Evolutionary conservation across 2,113 vertebrate species (phyloP).

Genomic region (Catharus minimus): DNA sequence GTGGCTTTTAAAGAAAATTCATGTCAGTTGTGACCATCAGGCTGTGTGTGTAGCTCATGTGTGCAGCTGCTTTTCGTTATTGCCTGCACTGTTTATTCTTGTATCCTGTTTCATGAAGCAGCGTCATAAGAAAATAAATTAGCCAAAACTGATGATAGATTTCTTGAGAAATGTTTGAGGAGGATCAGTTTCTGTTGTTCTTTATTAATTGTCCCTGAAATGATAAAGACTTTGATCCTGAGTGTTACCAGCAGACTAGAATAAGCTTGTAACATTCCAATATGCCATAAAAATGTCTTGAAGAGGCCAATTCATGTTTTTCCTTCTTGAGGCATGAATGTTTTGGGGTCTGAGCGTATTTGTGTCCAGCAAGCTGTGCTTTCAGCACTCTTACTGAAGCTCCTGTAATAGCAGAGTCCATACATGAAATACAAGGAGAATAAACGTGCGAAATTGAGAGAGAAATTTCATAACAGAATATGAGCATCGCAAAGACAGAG

Average conservation of each 20-base stretch:
- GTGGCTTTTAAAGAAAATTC: not conserved
- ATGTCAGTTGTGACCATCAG: not conserved
- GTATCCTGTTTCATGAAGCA: not conserved
- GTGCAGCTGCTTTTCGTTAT: not conserved
- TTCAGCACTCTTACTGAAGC: not conserved
- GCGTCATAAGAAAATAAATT: not conserved
- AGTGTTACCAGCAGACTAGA: not conserved
- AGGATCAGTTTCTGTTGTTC: not conserved
- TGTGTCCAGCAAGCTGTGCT: not conserved
- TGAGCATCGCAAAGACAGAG: not conserved
- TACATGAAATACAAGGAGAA: not conserved
- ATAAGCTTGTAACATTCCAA: not conserved
- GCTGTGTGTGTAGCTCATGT: not conserved
- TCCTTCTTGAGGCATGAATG: not conserved
- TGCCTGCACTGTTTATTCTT: not conserved
- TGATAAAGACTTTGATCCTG: not conserved
- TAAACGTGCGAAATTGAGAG: not conserved
- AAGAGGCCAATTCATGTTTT: not conserved
- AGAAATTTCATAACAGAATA: not conserved
- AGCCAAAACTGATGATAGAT: not conserved
- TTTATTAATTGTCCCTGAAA: not conserved
- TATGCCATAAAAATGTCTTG: not conserved
- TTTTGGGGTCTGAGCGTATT: not conserved
- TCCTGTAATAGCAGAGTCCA: not conserved
- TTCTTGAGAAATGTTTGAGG: not conserved